phyloP scores from a whole-genome alignment of 1,140 invertebrate genomes.

The Papilio glaucus region DNA sequence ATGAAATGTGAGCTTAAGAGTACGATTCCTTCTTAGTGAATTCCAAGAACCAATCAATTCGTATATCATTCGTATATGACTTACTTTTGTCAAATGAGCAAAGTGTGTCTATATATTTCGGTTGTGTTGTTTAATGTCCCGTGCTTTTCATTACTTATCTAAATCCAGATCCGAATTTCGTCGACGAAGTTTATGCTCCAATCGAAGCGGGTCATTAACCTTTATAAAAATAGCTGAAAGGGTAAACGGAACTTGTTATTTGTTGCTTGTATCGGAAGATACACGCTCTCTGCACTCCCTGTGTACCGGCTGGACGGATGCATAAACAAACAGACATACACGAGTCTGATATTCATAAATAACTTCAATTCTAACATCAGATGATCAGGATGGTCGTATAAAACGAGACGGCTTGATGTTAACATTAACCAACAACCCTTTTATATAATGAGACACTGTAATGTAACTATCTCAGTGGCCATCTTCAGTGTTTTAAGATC shows the following conservation, averaged over 20 bases:
- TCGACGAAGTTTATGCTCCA: not conserved
- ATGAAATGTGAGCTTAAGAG: not conserved
- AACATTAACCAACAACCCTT: constrained; percentile 16
- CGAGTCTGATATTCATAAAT: constrained; percentile 20
- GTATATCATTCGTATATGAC: too few relatives aligned
- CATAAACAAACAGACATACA: constrained; percentile 20
- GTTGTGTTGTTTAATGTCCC: too few relatives aligned
- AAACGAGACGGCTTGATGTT: not conserved
- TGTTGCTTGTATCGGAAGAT: not conserved
- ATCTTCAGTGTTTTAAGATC: too few relatives aligned
- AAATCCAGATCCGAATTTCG: not conserved
- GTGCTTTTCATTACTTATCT: not conserved
- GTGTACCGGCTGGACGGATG: constrained; percentile 1
- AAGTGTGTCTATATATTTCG: too few relatives aligned
- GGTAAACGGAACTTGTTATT: not conserved
- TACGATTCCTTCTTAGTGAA: not conserved
- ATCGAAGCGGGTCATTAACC: constrained; percentile 15
- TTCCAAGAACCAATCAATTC: not conserved
- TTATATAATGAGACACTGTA: too few relatives aligned
- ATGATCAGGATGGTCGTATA: too few relatives aligned
- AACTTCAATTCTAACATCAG: constrained; percentile 13
- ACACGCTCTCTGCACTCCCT: not conserved
- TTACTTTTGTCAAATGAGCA: too few relatives aligned
- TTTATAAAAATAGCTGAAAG: constrained; percentile 8
- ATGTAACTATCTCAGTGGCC: too few relatives aligned